Evolutionary conservation across 2,888 invertebrate genomes (phyloP).

Genomic region (Stenodema calcarata): DNA sequence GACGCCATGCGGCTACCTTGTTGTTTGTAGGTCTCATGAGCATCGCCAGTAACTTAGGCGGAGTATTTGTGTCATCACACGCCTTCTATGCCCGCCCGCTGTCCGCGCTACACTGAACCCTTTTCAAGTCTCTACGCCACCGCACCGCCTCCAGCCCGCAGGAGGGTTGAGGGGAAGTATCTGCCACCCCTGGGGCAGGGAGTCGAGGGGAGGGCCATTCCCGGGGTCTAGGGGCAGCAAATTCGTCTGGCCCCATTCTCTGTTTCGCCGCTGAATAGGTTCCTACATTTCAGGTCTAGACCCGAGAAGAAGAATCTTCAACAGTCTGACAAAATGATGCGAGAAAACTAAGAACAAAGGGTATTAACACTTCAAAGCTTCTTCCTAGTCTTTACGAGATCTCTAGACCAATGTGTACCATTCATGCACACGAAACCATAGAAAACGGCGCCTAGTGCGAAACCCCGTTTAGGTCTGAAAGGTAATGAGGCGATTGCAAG

Average conservation of each 20-base stretch:
- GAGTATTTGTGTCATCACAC: slow-evolving; percentile 38
- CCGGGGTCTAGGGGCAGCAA: slow-evolving; percentile 38
- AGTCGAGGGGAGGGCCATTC: not conserved
- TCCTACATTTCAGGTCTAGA: not conserved
- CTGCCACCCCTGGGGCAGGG: not conserved
- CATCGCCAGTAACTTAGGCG: slow-evolving; percentile 41
- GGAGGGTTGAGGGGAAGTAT: not conserved
- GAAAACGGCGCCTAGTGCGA: too few species aligned
- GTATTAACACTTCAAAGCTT: too few species aligned
- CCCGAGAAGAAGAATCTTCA: not conserved
- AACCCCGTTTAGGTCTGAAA: too few species aligned
- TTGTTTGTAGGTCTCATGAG: slow-evolving; percentile 47
- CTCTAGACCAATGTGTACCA: not conserved
- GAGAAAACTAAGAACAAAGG: not conserved
- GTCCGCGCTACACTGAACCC: slow-evolving; percentile 39
- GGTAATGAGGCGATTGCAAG: too few species aligned
- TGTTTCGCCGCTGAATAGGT: not conserved
- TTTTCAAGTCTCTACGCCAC: not conserved
- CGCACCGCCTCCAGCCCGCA: not conserved
- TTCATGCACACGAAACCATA: too few species aligned
- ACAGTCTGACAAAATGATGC: too few species aligned
- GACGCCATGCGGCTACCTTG: slow-evolving; percentile 47
- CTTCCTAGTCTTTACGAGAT: too few species aligned
- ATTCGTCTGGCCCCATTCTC: not conserved
- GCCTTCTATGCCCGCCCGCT: slow-evolving; percentile 34